Evolutionary conservation across 64 coral and sea anemone species (phyloP).

Genomic region (Actinia tenebrosa): DNA sequence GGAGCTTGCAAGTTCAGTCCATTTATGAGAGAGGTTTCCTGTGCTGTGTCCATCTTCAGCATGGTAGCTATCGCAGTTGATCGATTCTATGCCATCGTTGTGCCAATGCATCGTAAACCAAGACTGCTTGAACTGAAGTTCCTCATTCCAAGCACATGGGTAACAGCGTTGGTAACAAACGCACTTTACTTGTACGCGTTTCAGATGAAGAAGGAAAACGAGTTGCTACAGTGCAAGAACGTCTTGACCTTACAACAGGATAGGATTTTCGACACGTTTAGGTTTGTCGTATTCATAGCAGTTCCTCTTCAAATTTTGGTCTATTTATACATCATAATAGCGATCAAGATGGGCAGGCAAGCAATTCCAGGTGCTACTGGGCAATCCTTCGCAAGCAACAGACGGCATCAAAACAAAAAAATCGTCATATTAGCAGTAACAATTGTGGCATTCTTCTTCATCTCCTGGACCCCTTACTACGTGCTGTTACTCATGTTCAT

Average conservation of each 20-base stretch:
- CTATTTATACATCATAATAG: not conserved
- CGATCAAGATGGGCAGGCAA: not conserved
- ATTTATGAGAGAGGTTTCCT: conserved; percentile 47
- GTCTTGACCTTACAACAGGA: not conserved
- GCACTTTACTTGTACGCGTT: not conserved
- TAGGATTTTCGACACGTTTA: not conserved
- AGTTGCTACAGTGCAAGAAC: not conserved
- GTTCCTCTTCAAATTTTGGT: not conserved
- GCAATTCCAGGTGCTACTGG: not conserved
- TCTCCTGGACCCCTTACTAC: conserved; percentile 13
- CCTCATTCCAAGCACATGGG: not conserved
- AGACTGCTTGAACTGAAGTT: not conserved
- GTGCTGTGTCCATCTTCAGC: conserved; percentile 57
- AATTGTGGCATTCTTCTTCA: conserved; percentile 17
- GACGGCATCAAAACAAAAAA: not conserved
- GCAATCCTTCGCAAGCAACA: not conserved
- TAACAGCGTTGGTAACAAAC: not conserved
- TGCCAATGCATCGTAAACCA: not conserved
- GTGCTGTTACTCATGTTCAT: not conserved
- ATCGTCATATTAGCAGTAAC: conserved; percentile 3
- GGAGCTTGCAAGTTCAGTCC: conserved; percentile 40
- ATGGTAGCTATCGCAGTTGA: conserved; percentile 58
- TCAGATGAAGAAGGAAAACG: not conserved
- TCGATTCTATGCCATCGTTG: conserved; percentile 27
- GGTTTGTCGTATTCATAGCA: conserved; percentile 4